These are phyloP conservation scores for Lagria hirta DNA, from an alignment of 2,888 invertebrate species.

Conservation along the genomic window DNA sequence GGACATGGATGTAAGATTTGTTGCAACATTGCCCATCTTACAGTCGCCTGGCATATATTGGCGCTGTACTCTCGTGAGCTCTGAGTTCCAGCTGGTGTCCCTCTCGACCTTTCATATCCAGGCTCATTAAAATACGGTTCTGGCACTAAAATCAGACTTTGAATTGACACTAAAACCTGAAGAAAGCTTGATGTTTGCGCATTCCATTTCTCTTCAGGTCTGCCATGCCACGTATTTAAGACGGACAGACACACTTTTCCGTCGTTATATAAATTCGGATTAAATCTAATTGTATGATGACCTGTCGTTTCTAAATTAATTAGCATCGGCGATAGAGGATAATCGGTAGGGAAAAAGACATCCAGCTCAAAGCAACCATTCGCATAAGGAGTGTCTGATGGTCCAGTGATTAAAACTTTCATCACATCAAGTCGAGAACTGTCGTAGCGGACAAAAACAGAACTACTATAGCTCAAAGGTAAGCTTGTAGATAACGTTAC, in stretches of 20 bases:
- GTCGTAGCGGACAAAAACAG: conserved; percentile 94
- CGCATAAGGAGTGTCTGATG: conserved; percentile 88
- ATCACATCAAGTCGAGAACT: conserved; percentile 92
- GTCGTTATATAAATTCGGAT: conserved; percentile 93
- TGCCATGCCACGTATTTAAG: conserved; percentile 94
- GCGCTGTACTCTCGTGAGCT: conserved; percentile 93
- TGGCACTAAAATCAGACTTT: conserved; percentile 86
- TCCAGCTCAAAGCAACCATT: conserved; percentile 91
- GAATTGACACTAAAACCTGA: conserved; percentile 90
- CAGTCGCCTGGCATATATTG: conserved; percentile 92
- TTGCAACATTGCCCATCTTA: conserved; percentile 95
- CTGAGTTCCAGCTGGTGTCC: conserved; percentile 83
- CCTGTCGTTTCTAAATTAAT: conserved; percentile 90
- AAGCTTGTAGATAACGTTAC: conserved; percentile 90
- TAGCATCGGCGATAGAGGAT: conserved; percentile 74
- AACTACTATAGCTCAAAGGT: conserved; percentile 89
- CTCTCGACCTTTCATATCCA: conserved; percentile 87
- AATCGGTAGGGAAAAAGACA: conserved; percentile 83
- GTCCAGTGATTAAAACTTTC: conserved; percentile 93
- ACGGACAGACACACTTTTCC: conserved; percentile 95
- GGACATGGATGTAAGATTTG: conserved; percentile 86
- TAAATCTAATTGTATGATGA: conserved; percentile 85
- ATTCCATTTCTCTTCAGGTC: conserved; percentile 97
- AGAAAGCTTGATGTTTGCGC: conserved; percentile 93
- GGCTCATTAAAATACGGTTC: conserved; percentile 96